A percentile compares a stretch with the other conserved stretches of the same genome.
Evolutionary conservation across 2,113 vertebrate species (phyloP).

Genomic region (Nothobranchius kuhntae): DNA sequence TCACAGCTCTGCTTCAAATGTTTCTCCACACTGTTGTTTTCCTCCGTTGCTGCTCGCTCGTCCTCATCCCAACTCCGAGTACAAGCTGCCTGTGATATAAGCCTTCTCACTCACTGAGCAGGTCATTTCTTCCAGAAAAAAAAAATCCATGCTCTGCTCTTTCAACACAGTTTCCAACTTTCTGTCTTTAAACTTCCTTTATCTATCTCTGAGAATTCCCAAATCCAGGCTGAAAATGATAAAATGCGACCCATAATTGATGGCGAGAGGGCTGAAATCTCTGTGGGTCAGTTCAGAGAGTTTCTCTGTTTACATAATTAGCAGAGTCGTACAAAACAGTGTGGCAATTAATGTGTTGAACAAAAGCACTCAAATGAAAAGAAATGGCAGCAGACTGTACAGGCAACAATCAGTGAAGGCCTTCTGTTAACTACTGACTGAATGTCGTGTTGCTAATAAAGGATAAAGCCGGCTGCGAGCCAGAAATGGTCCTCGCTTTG

Average conservation of each 20-base stretch:
- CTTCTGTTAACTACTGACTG: constrained; percentile 54
- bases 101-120: constrained; percentile 32
- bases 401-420: constrained; percentile 5
- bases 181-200: constrained; percentile 17
- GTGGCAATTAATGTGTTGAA: constrained; percentile 43
- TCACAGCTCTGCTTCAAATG: not conserved
- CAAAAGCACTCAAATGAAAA: constrained; percentile 41
- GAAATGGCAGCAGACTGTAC: constrained; percentile 25
- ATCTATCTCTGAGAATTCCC: constrained; percentile 4
- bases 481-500: constrained; percentile 58
- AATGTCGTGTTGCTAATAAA: constrained; percentile 57
- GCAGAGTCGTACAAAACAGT: constrained; percentile 1
- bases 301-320: not conserved
- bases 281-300: constrained; percentile 12
- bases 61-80: not conserved
- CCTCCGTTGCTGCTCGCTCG: constrained; percentile 5
- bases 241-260: constrained; percentile 25
- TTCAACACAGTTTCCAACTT: constrained; percentile 5
- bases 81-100: constrained; percentile 33
- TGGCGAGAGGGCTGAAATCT: constrained; percentile 14
- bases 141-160: constrained; percentile 28
- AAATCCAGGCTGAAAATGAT: constrained; percentile 7
- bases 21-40: not conserved
- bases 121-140: constrained; percentile 2
- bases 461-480: constrained; percentile 47